Conservation (phyloP, 35 echinoderm and acorn worm genomes). For the Hemicentrotus pulcherrimus region DNA sequence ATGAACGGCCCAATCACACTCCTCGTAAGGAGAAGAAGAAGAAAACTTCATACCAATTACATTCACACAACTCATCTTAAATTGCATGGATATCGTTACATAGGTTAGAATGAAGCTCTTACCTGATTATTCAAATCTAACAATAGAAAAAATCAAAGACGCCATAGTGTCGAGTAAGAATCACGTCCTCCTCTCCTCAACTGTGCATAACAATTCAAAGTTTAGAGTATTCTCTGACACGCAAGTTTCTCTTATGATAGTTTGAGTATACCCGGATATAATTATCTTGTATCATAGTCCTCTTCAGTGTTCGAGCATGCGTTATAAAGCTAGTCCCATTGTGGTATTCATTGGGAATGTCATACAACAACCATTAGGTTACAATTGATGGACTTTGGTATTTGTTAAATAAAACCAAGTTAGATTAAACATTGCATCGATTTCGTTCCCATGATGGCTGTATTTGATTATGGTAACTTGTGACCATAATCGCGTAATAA, state of each 20-base stretch:
- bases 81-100: too few species aligned
- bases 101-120: too few species aligned
- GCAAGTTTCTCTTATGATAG: background rate
- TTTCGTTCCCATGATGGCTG: background rate
- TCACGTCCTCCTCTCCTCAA: background rate
- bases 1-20: too few species aligned
- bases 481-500: background rate
- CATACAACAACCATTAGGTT: background rate
- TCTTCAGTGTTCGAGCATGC: background rate
- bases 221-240: background rate
- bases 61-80: too few species aligned
- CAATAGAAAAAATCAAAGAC: too few species aligned
- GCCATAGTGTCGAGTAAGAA: too few species aligned
- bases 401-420: background rate
- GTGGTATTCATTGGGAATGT: background rate
- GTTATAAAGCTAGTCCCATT: background rate
- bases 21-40: too few species aligned
- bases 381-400: background rate
- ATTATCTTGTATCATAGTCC: background rate
- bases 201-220: background rate
- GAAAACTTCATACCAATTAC: too few species aligned
- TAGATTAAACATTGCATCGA: background rate
- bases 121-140: too few species aligned
- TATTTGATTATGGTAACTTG: background rate
- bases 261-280: background rate